Conservation (phyloP, 2,797 vertebrate species). For the Botia almorhae region DNA sequence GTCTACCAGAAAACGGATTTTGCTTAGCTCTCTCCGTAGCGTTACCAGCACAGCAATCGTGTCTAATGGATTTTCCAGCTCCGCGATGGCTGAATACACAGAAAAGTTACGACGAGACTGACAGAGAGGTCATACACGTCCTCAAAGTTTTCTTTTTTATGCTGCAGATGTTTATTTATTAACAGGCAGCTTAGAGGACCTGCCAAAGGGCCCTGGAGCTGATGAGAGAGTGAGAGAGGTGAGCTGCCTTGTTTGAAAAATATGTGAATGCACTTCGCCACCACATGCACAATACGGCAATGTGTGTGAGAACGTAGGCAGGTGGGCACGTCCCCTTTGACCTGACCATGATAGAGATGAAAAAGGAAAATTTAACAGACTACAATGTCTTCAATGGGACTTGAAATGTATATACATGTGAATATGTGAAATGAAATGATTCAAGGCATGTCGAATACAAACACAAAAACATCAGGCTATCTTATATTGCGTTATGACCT, state of each 20-base stretch:
- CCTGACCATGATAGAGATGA: constrained; percentile 7
- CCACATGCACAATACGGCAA: not conserved
- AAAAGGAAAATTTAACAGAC: not conserved
- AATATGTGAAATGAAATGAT: not conserved
- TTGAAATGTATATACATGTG: not conserved
- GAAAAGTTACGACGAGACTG: constrained; percentile 54
- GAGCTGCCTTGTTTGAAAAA: constrained; percentile 22
- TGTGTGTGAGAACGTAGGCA: not conserved
- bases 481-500: not conserved
- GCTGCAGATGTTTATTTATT: constrained; percentile 45
- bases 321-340: not conserved
- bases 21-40: constrained; percentile 73
- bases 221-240: constrained; percentile 37
- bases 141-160: constrained; percentile 42
- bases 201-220: constrained; percentile 33
- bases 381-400: not conserved
- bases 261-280: constrained; percentile 18
- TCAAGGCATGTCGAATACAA: not conserved
- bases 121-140: constrained; percentile 47
- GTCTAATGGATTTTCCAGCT: constrained; percentile 76
- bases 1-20: constrained; percentile 68
- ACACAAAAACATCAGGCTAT: not conserved
- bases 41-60: constrained; percentile 75
- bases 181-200: constrained; percentile 25
- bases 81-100: constrained; percentile 74